phyloP scores from a whole-genome alignment of 2,888 invertebrate species.

The Allolobophora icterica region DNA sequence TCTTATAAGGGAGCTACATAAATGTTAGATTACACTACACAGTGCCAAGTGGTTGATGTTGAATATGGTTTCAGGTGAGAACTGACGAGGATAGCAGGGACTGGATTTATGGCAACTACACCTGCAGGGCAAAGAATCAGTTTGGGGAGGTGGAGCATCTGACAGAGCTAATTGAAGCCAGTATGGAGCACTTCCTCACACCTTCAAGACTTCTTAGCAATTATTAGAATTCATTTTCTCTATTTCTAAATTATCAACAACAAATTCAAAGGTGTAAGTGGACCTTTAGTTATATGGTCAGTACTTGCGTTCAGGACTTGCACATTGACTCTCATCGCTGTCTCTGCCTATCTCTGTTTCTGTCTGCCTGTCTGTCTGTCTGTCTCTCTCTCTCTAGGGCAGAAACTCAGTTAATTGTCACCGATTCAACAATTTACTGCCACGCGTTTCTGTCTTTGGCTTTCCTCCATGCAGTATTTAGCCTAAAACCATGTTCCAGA shows the following conservation, averaged over 20 bases:
- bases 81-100: conserved; percentile 41
- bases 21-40: neutral
- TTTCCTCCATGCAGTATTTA: no score
- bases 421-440: no score
- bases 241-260: neutral
- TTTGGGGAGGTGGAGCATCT: conserved; percentile 33
- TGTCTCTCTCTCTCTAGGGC: no score
- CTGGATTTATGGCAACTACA: conserved; percentile 47
- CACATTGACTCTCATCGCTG: neutral
- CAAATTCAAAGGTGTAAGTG: neutral
- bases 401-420: no score
- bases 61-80: conserved; percentile 29
- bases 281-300: neutral
- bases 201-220: neutral
- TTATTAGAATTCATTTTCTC: neutral
- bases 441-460: no score
- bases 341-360: no score
- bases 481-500: no score
- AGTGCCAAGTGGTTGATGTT: neutral
- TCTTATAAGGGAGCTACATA: neutral
- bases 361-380: no score
- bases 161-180: conserved; percentile 38
- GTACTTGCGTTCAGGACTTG: neutral
- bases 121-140: conserved; percentile 43
- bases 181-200: conserved; percentile 26